Evolutionary conservation across 2,888 invertebrate genomes (phyloP).

Genomic region (Pediacus dermestoides): DNA sequence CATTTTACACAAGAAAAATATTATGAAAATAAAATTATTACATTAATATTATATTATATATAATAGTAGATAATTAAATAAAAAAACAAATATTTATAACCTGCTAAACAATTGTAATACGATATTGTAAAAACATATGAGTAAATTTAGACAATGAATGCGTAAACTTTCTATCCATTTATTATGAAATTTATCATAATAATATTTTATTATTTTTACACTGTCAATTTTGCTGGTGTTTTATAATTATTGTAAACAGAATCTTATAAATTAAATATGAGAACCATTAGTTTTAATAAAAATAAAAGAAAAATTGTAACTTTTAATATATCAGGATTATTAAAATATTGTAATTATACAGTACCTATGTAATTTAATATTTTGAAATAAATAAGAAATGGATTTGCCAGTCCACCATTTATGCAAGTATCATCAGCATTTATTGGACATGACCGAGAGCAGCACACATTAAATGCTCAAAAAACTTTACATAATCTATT

Average conservation of each 20-base stretch:
- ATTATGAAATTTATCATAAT: constrained; percentile 38
- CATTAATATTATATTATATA: constrained; percentile 46
- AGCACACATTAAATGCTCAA: constrained; percentile 40
- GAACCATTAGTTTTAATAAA: constrained; percentile 34
- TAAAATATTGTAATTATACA: constrained; percentile 40
- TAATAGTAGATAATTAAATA: constrained; percentile 48
- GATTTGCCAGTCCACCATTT: constrained; percentile 29
- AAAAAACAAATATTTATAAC: constrained; percentile 46
- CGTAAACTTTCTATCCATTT: constrained; percentile 44
- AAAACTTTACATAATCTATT: constrained; percentile 40
- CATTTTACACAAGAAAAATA: constrained; percentile 50
- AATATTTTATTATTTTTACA: constrained; percentile 44
- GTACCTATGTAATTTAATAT: constrained; percentile 36
- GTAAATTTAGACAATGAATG: constrained; percentile 47
- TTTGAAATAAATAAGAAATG: constrained; percentile 25
- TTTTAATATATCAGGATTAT: constrained; percentile 40
- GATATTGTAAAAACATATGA: constrained; percentile 50
- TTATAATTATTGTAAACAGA: constrained; percentile 35
- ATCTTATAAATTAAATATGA: constrained; percentile 21
- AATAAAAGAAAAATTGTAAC: constrained; percentile 27
- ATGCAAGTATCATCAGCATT: constrained; percentile 24
- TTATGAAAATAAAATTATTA: constrained; percentile 42
- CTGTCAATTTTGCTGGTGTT: constrained; percentile 47
- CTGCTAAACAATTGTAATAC: constrained; percentile 48
- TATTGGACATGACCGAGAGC: constrained; percentile 36